Evolutionary conservation across 1,140 invertebrate species (phyloP), one percentile per base, ranked within the genome.

Genomic region (Eulimnadia texana): DNA sequence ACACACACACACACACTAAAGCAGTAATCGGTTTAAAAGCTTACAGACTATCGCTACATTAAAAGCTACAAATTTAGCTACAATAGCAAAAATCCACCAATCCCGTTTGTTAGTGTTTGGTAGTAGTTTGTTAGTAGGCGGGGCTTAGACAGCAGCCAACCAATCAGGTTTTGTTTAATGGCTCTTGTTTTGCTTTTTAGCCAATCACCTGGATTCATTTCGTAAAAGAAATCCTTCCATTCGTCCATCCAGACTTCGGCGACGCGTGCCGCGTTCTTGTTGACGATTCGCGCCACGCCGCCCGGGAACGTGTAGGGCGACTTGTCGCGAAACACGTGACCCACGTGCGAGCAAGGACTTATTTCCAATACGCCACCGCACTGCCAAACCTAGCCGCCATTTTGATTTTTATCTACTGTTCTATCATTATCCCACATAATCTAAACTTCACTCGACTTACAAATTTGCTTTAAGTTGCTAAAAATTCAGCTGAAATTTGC

Each of bases 211-310:
- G 81, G 81, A 19, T 88, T 76, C 72, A 91, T 82, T 61, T 86
- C 69, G 67, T 88, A 93, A 74, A 92, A 93, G 53, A 92, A 79
- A 66, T 88, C 79, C 50, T 87, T 86, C 68, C 92, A 95, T 53
- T 90, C 86, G 71, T 96, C 94, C 93, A 98, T 97, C 95, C 95
- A 99, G 2, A 96, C 92, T 69, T 93, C 82, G 0, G 90, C 93
- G 70, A 93, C 80, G 61, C 93, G 78, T 10, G 86, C 89, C 1
- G 90, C 94, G 76, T 96, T 97, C 50, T 93, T 88, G 51, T 90
- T 90, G 77, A 93, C 90, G 2, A 90, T 92, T 3, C 33, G 27
- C 70, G 93, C 92, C 69, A 88, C 78, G 61, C 77, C 75, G 13
- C 60, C 63, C 50, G 89, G 90, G 72, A 96, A 92, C 64, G 84